Base-by-base conservation (phyloP, 2,113 vertebrate species). In the Gavialis gangeticus region DNA sequence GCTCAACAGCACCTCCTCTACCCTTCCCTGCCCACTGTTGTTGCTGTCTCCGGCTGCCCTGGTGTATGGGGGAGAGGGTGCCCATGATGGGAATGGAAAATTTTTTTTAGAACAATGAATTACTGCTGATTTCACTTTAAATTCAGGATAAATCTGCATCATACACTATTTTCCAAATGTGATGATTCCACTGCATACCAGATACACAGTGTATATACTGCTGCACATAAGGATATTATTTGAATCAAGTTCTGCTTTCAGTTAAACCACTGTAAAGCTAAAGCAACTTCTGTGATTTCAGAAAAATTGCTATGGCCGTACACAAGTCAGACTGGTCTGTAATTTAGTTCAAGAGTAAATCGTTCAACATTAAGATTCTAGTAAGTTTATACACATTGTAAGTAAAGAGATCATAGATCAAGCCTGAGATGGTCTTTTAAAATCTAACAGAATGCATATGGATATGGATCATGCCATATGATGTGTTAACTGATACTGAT, bases 61-160 rank as follows among this genome's bases (percentile, higher is more conserved):
- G 46, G 46, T 46, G 8, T 46, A 46, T 46, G 46, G 46, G 46
- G 46, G 46, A 46, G 46, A 46, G 46, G 85, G 92, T 93, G 94
- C 92, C 92, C 73, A 82, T 46, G 86, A 91, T 89, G 57, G 86
- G 78, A 95, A 59, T 96, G 78, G 93, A 87, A 94, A 96, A 94
- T 71, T 85, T 90, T 95, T 95, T 97, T 95, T 94, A 93, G 89
- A 97, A 91, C 71, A 79, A 92, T 95, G 93, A 95, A 97, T 97
- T 97, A 96, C 93, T 94, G 97, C 94, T 96, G 93, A 97, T 97
- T 96, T 95, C 91, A 95, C 85, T 95, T 95, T 93, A 96, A 87
- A 37, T 85, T 30, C 84, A 84, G 17, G 90, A 96, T 94, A 84
- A 67, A 94, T 15, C 93, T 96, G 91, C 77, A 87, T 94, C 75